Evolutionary conservation across 2,888 invertebrate species (phyloP), one percentile per base, ranked within the genome.

Genomic region (Acholoe squamosa): DNA sequence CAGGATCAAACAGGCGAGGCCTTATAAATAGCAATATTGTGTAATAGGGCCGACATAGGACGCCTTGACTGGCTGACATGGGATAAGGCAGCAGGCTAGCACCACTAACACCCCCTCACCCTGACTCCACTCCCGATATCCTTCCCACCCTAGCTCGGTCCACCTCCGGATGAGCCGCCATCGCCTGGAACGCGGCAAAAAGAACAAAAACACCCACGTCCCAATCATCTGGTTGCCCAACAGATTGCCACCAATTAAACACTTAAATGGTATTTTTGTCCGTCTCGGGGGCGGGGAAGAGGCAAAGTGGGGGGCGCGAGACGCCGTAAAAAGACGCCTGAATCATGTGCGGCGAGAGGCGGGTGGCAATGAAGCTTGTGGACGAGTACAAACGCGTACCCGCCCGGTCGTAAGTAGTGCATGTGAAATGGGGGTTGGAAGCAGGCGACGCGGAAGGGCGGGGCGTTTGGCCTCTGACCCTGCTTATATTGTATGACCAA

Each of bases 21-120:
- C 56, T 86, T 86, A 86, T 86, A 86, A 86, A 86, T 86, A 86
- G 86, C 86, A 86, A 86, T 86, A 86, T 86, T 86, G 86, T 86
- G 86, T 86, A 86, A 86, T 86, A 86, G 86, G 54, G 54, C 14
- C 28, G 80, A 80, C 80, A 80, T 80, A 43, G 80, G 34, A 34
- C 34, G 80, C 80, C 80, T 80, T 80, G 80, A 33, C 80, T 80
- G 34, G 3, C 7, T 80, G 80, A 80, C 80, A 80, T 34, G 43
- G 33, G 80, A 43, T 0, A 61, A 5, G 80, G 80, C 34, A 14
- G n/a, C 7, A 61, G n/a, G 1, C 61, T 19, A 61, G 19, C 19
- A 16, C 80, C 80, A 80, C 14, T 80, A 5, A 0, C 0, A 14
- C 43, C 34, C 77, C 19, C 7, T 43, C 80, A 43, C 22, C 16